Conservation (phyloP, 2,113 vertebrate genomes). For the Pedionomus torquatus region DNA sequence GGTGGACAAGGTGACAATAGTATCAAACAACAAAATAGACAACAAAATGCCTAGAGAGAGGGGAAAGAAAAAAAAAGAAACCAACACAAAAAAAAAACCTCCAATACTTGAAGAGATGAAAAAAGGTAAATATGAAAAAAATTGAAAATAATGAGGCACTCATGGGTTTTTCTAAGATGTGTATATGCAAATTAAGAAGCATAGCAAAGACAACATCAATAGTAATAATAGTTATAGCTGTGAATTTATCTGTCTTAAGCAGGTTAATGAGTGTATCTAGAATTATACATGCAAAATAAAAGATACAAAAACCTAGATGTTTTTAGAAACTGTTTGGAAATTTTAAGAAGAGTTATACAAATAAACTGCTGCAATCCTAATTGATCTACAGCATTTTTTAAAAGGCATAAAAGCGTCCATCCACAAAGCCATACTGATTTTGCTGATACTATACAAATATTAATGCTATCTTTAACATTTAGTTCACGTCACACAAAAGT, state of each 20-base stretch:
- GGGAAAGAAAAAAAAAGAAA: background rate
- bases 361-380: background rate
- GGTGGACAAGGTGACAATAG: conserved; percentile 35
- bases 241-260: background rate
- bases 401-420: background rate
- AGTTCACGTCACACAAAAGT: background rate
- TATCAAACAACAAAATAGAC: conserved; percentile 39
- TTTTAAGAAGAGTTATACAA: background rate
- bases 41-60: background rate
- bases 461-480: background rate
- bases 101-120: background rate
- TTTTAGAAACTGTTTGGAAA: background rate
- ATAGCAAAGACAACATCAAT: background rate
- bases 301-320: background rate
- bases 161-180: background rate
- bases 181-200: background rate
- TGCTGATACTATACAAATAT: background rate
- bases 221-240: background rate
- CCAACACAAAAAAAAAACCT: background rate
- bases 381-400: background rate
- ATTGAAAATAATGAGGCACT: background rate
- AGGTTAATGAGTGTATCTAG: background rate
- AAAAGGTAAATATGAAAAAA: background rate
- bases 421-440: background rate
- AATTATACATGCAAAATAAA: background rate